phyloP scores from a whole-genome alignment of 1,140 invertebrate genomes.

The Lasaia peninsularis region DNA sequence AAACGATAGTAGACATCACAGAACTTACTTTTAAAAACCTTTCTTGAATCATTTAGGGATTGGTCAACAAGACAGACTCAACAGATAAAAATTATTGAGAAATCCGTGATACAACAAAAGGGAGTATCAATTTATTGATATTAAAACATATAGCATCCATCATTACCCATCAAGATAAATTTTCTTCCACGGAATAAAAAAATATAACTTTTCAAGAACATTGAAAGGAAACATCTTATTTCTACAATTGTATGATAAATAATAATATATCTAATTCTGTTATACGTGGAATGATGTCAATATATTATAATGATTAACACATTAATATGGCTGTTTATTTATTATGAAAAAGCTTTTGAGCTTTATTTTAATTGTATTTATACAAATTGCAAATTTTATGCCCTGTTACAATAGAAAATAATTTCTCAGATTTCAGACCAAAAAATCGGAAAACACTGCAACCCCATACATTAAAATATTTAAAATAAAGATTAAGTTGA shows the following conservation, averaged over 20 bases:
- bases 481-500: too few species aligned
- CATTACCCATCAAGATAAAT: neutral
- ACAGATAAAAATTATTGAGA: neutral
- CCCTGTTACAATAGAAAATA: neutral
- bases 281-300: constrained; percentile 4
- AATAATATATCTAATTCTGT: constrained; percentile 1
- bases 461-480: too few species aligned
- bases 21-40: too few species aligned
- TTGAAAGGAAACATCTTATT: neutral
- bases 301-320: neutral
- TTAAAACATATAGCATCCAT: neutral
- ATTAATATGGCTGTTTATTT: neutral
- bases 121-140: neutral
- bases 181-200: constrained; percentile 3
- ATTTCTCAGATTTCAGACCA: too few species aligned
- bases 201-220: neutral
- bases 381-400: neutral
- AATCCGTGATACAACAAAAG: neutral
- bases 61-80: too few species aligned
- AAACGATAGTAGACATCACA: too few species aligned
- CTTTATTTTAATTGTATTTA: neutral
- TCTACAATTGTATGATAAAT: constrained; percentile 6
- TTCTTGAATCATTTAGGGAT: too few species aligned
- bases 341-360: neutral
- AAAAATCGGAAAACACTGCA: too few species aligned